Evolutionary conservation across 2,797 vertebrate genomes (phyloP).

Genomic region (Euthynnus affinis): DNA sequence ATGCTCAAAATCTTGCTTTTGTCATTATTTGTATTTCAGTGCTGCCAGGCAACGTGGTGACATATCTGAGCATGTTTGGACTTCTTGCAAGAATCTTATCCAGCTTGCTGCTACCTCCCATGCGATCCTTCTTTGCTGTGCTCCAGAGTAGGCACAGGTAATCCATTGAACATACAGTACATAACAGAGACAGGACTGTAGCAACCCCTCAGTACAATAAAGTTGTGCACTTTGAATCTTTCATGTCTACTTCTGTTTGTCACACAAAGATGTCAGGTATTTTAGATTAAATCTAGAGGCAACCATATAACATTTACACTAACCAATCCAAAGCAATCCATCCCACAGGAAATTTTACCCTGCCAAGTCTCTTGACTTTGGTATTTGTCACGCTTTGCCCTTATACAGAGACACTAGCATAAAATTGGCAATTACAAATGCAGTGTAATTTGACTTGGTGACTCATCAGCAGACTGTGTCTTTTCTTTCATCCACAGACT

Average conservation of each 20-base stretch:
- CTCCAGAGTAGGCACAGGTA: slow-evolving; percentile 69
- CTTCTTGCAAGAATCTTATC: slow-evolving; percentile 56
- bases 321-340: not conserved
- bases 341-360: not conserved
- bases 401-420: not conserved
- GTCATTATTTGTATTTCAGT: slow-evolving; percentile 65
- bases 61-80: slow-evolving; percentile 61
- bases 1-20: not conserved
- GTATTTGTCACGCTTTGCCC: too few species aligned
- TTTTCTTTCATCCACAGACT: slow-evolving; percentile 59
- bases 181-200: slow-evolving; percentile 4
- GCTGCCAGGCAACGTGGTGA: slow-evolving; percentile 56
- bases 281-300: not conserved
- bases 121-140: slow-evolving; percentile 48
- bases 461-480: not conserved
- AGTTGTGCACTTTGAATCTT: not conserved
- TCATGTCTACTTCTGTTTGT: not conserved
- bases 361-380: not conserved
- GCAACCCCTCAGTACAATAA: not conserved
- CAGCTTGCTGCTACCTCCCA: slow-evolving; percentile 71
- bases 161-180: slow-evolving; percentile 1
- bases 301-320: not conserved
- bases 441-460: not conserved
- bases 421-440: not conserved
- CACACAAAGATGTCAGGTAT: not conserved